Evolutionary conservation across 2,888 invertebrate species (phyloP).

Genomic region (Sminthurides aquaticus): DNA sequence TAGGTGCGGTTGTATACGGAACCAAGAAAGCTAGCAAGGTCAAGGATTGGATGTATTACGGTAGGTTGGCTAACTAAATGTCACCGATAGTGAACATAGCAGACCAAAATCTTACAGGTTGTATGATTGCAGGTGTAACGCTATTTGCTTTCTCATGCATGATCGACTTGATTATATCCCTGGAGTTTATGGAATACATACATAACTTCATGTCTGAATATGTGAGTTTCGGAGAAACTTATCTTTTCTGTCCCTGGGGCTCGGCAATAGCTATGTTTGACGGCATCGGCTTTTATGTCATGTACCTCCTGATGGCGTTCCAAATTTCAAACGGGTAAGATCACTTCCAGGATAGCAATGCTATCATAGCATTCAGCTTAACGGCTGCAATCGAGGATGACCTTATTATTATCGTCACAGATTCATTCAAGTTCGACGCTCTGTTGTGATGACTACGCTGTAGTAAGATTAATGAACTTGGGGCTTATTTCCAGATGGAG

Average conservation of each 20-base stretch:
- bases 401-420: too few species aligned
- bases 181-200: conserved; percentile 40
- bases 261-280: conserved; percentile 40
- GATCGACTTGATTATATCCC: conserved; percentile 40
- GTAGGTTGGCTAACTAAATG: conserved; percentile 14
- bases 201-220: conserved; percentile 41
- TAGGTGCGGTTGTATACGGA: conserved; percentile 21
- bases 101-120: not conserved
- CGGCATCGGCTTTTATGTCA: conserved; percentile 37
- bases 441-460: too few species aligned
- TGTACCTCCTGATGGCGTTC: conserved; percentile 37
- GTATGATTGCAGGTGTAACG: conserved; percentile 27
- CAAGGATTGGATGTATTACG: conserved; percentile 37
- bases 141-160: conserved; percentile 39
- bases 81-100: not conserved
- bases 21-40: conserved; percentile 24
- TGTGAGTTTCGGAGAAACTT: conserved; percentile 39
- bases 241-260: conserved; percentile 38
- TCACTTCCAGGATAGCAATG: not conserved
- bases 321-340: conserved; percentile 37
- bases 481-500: conserved; percentile 30
- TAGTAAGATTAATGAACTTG: too few species aligned
- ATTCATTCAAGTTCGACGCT: too few species aligned
- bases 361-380: too few species aligned
- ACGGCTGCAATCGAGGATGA: too few species aligned